Evolutionary conservation across 2,797 vertebrate species (phyloP), one percentile per base, ranked within the genome.

Genomic region (Coccyzus lansbergi): DNA sequence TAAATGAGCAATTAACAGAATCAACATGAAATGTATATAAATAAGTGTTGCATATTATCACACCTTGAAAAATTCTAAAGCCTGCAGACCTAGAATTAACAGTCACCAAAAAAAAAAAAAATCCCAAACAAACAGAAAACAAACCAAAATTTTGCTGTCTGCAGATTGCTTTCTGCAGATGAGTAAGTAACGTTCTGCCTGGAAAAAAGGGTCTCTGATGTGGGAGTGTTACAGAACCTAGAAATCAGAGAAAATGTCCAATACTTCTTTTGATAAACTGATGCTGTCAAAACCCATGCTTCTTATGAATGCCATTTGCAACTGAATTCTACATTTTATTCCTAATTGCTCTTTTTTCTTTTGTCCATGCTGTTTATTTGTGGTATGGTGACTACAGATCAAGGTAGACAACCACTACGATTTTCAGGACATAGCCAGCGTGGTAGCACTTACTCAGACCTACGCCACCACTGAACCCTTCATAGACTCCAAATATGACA

Each of bases 381-480:
- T 93, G 95, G 53, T 53, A 56, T 24, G 90, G 12, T 94, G 91
- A 83, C 81, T 92, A 60, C 94, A 99, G 99, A 99, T 99, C 95
- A 99, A 99, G 96, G 98, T 99, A 96, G 99, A 99, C 97, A 99
- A 99, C 96, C 98, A 99, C 93, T 99, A 99, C 81, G 99, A 99
- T 97, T 99, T 99, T 98, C 99, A 99, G 98, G 99, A 99, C 97
- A 99, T 99, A 94, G 99, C 99, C 56, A 99, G 99, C 59, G 99
- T 99, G 96, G 99, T 99, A 91, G 99, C 99, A 81, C 99, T 99
- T 95, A 99, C 99, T 86, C 99, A 99, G 97, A 99, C 99, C 84
- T 99, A 99, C 94, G 99, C 99, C 93, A 99, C 99, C 62, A 99
- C 99, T 34, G 99, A 99, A 95, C 99, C 99, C 84, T 99, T 99